Conservation (phyloP, 2,888 invertebrate genomes). For the Stegophylla sp. region DNA sequence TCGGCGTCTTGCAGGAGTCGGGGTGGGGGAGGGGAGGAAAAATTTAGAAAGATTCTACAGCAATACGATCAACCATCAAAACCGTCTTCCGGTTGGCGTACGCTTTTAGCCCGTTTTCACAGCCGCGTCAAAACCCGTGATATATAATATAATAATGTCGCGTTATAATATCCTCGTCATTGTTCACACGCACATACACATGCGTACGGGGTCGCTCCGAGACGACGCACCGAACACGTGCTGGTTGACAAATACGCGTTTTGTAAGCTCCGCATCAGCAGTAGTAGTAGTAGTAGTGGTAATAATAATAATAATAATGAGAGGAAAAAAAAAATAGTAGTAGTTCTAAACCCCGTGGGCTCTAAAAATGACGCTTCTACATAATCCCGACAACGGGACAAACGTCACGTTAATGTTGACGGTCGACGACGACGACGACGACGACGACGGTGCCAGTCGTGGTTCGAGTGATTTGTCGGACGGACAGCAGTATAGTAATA, state of each 20-base stretch:
- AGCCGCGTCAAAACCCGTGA: slow-evolving; percentile 14
- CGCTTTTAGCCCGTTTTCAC: slow-evolving; percentile 29
- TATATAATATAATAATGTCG: background rate
- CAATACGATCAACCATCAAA: background rate
- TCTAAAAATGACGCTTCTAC: slow-evolving; percentile 5
- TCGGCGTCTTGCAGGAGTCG: no score
- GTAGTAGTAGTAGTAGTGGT: background rate
- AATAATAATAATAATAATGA: no score
- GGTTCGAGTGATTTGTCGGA: slow-evolving; percentile 47
- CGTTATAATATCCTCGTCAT: background rate
- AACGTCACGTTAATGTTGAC: slow-evolving; percentile 42
- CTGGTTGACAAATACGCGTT: slow-evolving; percentile 46
- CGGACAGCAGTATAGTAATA: background rate
- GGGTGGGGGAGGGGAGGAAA: background rate
- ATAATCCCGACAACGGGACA: slow-evolving; percentile 22
- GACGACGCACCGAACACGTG: slow-evolving; percentile 52
- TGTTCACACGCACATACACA: slow-evolving; percentile 31
- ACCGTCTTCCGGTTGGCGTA: slow-evolving; percentile 6
- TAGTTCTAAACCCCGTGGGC: background rate
- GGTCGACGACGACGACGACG: background rate
- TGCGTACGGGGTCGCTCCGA: slow-evolving; percentile 8
- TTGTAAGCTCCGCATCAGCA: slow-evolving; percentile 16
- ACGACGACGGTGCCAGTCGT: background rate
- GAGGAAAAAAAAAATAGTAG: slow-evolving; percentile 8
- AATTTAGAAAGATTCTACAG: no score